Evolutionary conservation across 2,113 vertebrate genomes (phyloP).

Genomic region (Chlorodrepanis virens): DNA sequence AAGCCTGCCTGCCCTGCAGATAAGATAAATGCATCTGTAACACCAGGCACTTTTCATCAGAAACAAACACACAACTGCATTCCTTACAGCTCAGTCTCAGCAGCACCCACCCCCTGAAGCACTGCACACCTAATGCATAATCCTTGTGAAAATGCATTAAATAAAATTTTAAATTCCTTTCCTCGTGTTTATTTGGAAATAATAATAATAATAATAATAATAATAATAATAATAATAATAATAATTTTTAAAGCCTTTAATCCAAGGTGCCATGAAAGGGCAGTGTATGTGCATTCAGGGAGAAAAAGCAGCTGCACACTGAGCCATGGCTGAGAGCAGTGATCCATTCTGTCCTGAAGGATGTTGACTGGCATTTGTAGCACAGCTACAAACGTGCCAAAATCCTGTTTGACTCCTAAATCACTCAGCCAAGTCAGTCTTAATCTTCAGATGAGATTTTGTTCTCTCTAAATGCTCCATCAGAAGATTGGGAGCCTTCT

Average conservation of each 20-base stretch:
- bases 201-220: no score
- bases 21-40: not conserved
- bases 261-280: not conserved
- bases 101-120: not conserved
- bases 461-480: not conserved
- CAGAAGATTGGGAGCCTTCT: not conserved
- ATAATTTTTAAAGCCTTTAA: not conserved
- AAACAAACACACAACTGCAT: not conserved
- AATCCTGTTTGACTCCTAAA: not conserved
- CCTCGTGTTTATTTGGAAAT: not conserved
- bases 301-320: not conserved
- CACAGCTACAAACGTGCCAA: not conserved
- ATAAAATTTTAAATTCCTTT: not conserved
- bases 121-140: rapidly evolving
- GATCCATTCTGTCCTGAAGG: not conserved
- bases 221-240: no score
- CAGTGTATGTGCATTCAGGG: not conserved
- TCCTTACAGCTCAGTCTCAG: not conserved
- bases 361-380: not conserved
- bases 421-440: not conserved
- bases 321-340: not conserved
- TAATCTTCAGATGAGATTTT: not conserved
- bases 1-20: not conserved
- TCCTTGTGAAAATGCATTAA: not conserved
- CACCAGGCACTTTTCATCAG: not conserved